A percentile compares a stretch with the other conserved stretches of the same genome.
Evolutionary conservation across 1,140 invertebrate genomes (phyloP).

Genomic region (Streblospio benedicti): DNA sequence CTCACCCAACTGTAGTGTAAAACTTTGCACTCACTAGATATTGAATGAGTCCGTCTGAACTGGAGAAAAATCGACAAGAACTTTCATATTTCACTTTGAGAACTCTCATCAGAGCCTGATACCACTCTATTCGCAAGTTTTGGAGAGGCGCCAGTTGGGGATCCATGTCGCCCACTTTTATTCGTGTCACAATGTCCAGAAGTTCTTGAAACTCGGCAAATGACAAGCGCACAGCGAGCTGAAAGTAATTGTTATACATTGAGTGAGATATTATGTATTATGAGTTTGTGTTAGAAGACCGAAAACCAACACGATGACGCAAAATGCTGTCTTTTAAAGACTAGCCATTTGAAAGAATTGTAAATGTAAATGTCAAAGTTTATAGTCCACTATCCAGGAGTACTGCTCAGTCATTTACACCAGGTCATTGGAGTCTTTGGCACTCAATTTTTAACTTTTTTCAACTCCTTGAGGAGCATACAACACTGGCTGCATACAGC

Average conservation of each 20-base stretch:
- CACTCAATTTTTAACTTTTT: too few relatives aligned
- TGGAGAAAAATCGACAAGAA: constrained; percentile 54
- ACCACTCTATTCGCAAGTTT: constrained; percentile 61
- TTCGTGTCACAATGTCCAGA: constrained; percentile 54
- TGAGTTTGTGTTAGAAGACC: background rate
- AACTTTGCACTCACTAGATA: constrained; percentile 49
- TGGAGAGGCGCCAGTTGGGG: constrained; percentile 54
- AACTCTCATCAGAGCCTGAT: constrained; percentile 56
- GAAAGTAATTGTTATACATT: background rate
- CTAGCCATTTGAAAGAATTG: background rate
- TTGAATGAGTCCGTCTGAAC: constrained; percentile 54
- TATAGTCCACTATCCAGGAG: background rate
- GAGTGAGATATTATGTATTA: background rate
- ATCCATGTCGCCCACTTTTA: constrained; percentile 56
- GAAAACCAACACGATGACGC: background rate
- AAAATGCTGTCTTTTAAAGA: background rate
- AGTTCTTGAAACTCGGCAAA: constrained; percentile 62
- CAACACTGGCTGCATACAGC: too few relatives aligned
- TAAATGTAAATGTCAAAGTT: constrained; percentile 12
- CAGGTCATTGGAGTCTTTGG: too few relatives aligned
- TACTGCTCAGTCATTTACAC: background rate
- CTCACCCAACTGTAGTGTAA: background rate
- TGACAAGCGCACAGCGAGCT: constrained; percentile 44
- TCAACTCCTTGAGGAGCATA: too few relatives aligned
- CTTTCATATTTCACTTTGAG: constrained; percentile 56